Evolutionary conservation across 2,113 vertebrate genomes (phyloP).

Genomic region (Pelmatolapia mariae): DNA sequence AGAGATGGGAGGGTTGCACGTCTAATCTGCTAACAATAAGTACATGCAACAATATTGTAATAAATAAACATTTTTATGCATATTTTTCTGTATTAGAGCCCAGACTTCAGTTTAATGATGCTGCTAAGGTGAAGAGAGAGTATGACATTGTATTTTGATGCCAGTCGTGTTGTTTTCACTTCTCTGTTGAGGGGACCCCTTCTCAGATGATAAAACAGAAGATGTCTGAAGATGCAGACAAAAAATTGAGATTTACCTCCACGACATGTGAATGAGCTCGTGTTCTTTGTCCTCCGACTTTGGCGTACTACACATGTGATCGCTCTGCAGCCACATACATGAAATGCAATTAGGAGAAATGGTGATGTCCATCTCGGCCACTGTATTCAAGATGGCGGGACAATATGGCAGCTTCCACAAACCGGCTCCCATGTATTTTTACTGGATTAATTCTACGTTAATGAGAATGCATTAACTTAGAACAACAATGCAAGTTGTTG

Average conservation of each 20-base stretch:
- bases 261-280: rapidly evolving
- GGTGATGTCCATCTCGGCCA: not conserved
- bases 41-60: not conserved
- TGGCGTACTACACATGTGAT: not conserved
- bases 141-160: rapidly evolving
- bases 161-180: not conserved
- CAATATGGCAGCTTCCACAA: not conserved
- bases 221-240: not conserved
- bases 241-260: not conserved
- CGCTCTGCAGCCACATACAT: not conserved
- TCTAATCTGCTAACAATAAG: not conserved
- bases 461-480: not conserved
- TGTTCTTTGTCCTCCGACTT: not conserved
- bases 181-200: not conserved
- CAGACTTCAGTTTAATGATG: not conserved
- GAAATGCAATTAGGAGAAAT: not conserved
- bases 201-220: not conserved
- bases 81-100: not conserved
- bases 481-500: not conserved
- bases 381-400: rapidly evolving
- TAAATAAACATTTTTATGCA: not conserved
- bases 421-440: rapidly evolving
- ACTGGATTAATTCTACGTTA: not conserved
- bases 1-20: not conserved
- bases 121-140: not conserved